phyloP scores from a whole-genome alignment of 2,797 vertebrate genomes.

The Emydoidea blandingii region DNA sequence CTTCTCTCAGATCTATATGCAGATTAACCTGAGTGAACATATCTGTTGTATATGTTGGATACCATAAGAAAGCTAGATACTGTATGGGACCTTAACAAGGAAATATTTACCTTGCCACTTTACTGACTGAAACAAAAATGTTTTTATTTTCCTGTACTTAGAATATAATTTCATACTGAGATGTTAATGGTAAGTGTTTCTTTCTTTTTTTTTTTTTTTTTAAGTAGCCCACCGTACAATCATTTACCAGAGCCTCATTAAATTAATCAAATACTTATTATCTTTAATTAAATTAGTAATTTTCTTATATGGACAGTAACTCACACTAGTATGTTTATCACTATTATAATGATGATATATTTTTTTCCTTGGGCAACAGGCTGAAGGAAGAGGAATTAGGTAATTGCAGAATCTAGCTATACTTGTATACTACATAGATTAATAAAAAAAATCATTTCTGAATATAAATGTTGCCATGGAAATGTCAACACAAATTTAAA shows the following conservation, averaged over 20 bases:
- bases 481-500: conserved; percentile 55
- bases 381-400: conserved; percentile 42
- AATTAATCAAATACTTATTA: background rate
- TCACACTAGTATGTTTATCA: conserved; percentile 20
- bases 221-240: background rate
- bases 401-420: conserved; percentile 21
- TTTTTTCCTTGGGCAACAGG: conserved; percentile 35
- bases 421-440: conserved; percentile 5
- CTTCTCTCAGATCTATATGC: background rate
- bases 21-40: background rate
- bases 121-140: conserved; percentile 27
- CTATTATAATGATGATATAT: background rate
- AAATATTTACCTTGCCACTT: background rate
- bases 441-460: conserved; percentile 38
- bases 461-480: conserved; percentile 43
- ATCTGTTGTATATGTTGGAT: background rate
- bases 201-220: conserved; percentile 23
- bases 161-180: background rate
- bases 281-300: conserved; percentile 21
- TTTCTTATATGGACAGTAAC: background rate
- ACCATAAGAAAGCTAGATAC: background rate
- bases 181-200: background rate
- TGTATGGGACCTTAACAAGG: background rate
- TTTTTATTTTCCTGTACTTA: conserved; percentile 51
- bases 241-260: background rate